A percentile compares a stretch with the other conserved stretches of the same genome.
phyloP scores from a whole-genome alignment of 1,140 invertebrate genomes.

The Nilaparvata lugens region DNA sequence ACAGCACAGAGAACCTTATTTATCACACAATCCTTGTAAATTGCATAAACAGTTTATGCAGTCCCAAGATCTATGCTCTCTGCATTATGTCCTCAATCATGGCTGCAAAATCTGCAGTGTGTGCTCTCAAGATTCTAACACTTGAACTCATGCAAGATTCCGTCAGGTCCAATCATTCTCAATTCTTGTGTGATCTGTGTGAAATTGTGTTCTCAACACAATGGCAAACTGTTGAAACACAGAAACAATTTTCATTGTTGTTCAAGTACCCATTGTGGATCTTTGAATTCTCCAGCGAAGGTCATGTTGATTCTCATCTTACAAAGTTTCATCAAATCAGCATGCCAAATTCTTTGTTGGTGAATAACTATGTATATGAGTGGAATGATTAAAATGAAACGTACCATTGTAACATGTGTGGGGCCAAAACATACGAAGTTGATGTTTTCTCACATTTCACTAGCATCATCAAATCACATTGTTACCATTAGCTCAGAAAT shows the following conservation, averaged over 20 bases:
- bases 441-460: neutral
- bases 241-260: neutral
- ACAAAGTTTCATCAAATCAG: neutral
- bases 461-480: neutral
- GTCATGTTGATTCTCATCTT: neutral
- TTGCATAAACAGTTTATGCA: too few species aligned
- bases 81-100: neutral
- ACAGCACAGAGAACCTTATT: too few species aligned
- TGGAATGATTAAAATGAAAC: neutral
- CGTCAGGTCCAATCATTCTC: neutral
- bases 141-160: neutral
- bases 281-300: neutral
- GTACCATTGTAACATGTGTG: neutral
- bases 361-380: neutral
- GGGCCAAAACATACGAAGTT: neutral
- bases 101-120: neutral
- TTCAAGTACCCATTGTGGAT: neutral
- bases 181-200: neutral
- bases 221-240: neutral
- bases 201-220: neutral
- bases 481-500: neutral
- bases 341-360: neutral
- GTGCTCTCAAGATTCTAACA: neutral
- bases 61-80: neutral
- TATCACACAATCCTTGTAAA: too few species aligned